These are phyloP conservation scores for Gymnodraco acuticeps DNA, from an alignment of 2,797 vertebrate genomes.

Conservation along the genomic window DNA sequence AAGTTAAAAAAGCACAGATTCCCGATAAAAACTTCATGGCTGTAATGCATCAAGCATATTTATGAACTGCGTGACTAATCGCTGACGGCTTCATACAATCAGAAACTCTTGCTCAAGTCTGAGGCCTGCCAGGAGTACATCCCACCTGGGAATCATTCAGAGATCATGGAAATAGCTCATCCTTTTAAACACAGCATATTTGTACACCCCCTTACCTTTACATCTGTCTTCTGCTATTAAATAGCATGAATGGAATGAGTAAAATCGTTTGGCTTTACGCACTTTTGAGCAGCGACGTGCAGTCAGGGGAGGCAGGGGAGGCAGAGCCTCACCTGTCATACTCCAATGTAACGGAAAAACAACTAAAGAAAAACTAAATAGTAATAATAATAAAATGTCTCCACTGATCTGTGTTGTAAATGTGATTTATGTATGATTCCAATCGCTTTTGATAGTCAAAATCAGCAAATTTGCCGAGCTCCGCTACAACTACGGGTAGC, in stretches of 20 bases:
- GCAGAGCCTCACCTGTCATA: no score
- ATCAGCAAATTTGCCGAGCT: no score
- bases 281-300: no score
- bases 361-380: no score
- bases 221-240: slow-evolving; percentile 50
- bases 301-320: no score
- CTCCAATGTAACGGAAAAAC: no score
- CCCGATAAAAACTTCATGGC: slow-evolving; percentile 35
- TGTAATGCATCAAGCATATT: slow-evolving; percentile 59
- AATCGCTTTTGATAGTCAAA: no score
- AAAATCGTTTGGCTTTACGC: slow-evolving; percentile 34
- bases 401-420: no score
- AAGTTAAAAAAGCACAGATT: slow-evolving; percentile 29
- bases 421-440: no score
- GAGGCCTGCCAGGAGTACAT: slow-evolving; percentile 39
- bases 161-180: slow-evolving; percentile 61
- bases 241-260: slow-evolving; percentile 42
- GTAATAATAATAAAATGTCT: no score
- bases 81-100: slow-evolving; percentile 55
- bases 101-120: slow-evolving; percentile 47
- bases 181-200: slow-evolving; percentile 46
- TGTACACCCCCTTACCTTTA: slow-evolving; percentile 20
- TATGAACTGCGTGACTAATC: slow-evolving; percentile 58
- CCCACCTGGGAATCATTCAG: slow-evolving; percentile 68
- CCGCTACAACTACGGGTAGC: no score